phyloP scores from a whole-genome alignment of 2,113 vertebrate genomes.

The Cynocephalus volans region DNA sequence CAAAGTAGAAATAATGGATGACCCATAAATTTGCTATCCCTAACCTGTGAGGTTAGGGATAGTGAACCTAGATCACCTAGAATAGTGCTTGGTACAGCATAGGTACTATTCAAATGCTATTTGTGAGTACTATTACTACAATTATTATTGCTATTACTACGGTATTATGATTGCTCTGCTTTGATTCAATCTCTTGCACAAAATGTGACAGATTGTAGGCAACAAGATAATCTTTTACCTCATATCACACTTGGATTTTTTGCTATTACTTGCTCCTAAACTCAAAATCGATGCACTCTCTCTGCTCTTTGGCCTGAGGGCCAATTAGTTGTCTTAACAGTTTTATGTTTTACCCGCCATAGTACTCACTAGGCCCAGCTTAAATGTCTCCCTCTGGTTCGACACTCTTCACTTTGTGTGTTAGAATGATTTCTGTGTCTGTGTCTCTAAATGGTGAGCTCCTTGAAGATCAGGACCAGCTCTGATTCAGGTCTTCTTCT shows the following conservation, averaged over 20 bases:
- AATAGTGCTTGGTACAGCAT: rapidly evolving
- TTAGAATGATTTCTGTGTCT: background rate
- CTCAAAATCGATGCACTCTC: background rate
- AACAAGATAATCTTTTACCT: too few relatives aligned
- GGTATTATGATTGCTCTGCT: too few relatives aligned
- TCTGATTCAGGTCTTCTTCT: too few relatives aligned
- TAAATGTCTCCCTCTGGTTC: background rate
- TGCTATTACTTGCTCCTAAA: rapidly evolving
- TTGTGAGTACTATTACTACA: background rate
- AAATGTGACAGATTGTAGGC: rapidly evolving
- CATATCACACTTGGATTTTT: background rate
- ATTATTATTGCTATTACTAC: rapidly evolving
- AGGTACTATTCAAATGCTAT: rapidly evolving
- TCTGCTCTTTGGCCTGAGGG: background rate
- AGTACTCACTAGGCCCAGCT: background rate
- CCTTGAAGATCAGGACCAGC: background rate
- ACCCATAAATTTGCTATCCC: rapidly evolving
- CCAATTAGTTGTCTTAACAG: background rate
- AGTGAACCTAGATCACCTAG: rapidly evolving
- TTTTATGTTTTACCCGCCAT: background rate
- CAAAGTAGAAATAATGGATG: background rate
- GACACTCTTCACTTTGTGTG: rapidly evolving
- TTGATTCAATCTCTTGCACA: background rate
- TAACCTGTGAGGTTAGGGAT: background rate
- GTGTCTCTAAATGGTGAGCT: background rate